phyloP scores from a whole-genome alignment of 2,888 invertebrate genomes.

The Epinotia brunnichana region DNA sequence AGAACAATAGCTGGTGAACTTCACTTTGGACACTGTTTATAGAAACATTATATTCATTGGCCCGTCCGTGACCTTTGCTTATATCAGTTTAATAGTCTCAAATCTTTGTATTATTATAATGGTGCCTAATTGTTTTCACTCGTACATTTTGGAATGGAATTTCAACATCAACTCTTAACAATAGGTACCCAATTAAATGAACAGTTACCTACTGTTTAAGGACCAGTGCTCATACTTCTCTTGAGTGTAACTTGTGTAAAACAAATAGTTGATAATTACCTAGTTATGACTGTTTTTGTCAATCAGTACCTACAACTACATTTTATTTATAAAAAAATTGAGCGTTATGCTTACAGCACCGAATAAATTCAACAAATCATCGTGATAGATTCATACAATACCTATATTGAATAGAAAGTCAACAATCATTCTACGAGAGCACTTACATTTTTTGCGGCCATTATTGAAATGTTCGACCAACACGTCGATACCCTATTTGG shows the following conservation, averaged over 20 bases:
- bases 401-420: constrained; percentile 15
- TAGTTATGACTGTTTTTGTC: no score
- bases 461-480: constrained; percentile 20
- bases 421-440: constrained; percentile 5
- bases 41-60: neutral
- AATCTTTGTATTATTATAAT: constrained; percentile 4
- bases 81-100: neutral
- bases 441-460: constrained; percentile 27
- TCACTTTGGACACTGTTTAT: constrained; percentile 6
- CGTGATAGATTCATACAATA: neutral
- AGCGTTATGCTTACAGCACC: neutral
- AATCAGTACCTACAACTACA: no score
- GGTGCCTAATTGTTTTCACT: constrained; percentile 11
- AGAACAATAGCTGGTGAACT: constrained; percentile 23
- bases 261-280: neutral
- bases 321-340: no score
- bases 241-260: neutral
- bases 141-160: neutral
- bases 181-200: neutral
- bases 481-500: constrained; percentile 28
- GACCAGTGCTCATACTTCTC: neutral
- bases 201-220: neutral
- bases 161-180: neutral
- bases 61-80: constrained; percentile 13
- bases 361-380: neutral